A percentile compares a stretch with the other conserved stretches of the same genome.
phyloP scores from a whole-genome alignment of 1,140 invertebrate genomes.

The Musca domestica region DNA sequence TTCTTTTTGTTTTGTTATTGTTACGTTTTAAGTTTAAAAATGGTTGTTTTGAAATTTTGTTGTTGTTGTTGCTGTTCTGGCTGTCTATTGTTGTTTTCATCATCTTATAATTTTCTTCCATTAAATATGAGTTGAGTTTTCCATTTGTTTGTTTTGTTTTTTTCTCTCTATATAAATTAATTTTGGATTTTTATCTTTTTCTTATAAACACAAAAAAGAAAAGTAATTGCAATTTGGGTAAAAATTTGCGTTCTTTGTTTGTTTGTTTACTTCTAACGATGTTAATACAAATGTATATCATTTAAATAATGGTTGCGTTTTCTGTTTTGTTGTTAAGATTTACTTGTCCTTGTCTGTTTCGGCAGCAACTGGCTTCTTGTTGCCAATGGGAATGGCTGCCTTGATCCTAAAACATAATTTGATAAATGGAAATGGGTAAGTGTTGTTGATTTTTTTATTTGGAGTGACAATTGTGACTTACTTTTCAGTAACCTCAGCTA shows the following conservation, averaged over 20 bases:
- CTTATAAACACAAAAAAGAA: constrained; percentile 13
- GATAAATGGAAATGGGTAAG: constrained; percentile 35
- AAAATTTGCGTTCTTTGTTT: constrained; percentile 21
- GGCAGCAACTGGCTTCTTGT: constrained; percentile 65
- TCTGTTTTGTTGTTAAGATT: constrained; percentile 38
- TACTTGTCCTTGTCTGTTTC: constrained; percentile 82
- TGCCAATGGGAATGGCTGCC: constrained; percentile 82
- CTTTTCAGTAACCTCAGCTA: constrained; percentile 86
- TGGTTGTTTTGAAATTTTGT: neutral
- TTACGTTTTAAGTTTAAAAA: constrained; percentile 9
- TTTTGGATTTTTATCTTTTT: constrained; percentile 13
- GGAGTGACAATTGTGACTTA: too few species aligned
- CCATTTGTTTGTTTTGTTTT: neutral
- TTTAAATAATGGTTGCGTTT: constrained; percentile 1
- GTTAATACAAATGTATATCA: constrained; percentile 20
- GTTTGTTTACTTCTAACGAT: constrained; percentile 16
- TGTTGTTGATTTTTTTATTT: constrained; percentile 13
- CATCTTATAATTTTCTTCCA: neutral
- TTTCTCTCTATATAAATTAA: neutral
- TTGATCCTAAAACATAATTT: constrained; percentile 79
- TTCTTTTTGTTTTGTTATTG: neutral
- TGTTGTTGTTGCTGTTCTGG: constrained; percentile 1
- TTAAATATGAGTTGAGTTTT: constrained; percentile 10
- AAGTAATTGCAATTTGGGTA: constrained; percentile 7
- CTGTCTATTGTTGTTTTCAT: neutral